A percentile compares a stretch with the other conserved stretches of the same genome.
Evolutionary conservation across 2,888 invertebrate species (phyloP).

Genomic region (Neoaliturus tenellus): DNA sequence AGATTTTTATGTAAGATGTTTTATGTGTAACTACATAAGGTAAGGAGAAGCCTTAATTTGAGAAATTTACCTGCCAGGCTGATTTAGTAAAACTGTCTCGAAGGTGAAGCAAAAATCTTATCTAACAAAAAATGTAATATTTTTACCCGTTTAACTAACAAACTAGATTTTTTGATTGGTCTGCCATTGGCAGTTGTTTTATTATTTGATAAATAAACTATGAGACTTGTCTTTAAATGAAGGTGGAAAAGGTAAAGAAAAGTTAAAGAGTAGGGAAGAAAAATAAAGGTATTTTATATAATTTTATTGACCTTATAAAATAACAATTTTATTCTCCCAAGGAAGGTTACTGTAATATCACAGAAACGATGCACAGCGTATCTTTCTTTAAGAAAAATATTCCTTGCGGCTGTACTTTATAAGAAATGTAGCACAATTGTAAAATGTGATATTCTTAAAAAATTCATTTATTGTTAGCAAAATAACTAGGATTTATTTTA

Average conservation of each 20-base stretch:
- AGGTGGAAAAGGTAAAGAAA: background rate
- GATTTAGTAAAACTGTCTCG: too few species aligned
- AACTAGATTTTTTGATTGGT: too few species aligned
- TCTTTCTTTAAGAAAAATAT: slow-evolving; percentile 49
- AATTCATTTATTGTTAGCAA: background rate
- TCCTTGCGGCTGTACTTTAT: slow-evolving; percentile 23
- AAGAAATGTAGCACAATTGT: slow-evolving; percentile 15
- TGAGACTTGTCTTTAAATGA: too few species aligned
- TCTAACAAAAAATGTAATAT: too few species aligned
- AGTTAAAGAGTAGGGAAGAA: background rate
- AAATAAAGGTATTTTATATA: slow-evolving; percentile 7
- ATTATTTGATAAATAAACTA: too few species aligned
- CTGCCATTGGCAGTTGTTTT: too few species aligned
- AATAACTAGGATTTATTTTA: background rate
- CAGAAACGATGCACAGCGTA: slow-evolving; percentile 62
- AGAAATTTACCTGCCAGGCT: too few species aligned
- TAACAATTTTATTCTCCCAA: slow-evolving; percentile 25
- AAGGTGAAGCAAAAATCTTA: too few species aligned
- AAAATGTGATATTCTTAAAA: slow-evolving; percentile 16
- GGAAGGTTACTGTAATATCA: slow-evolving; percentile 61
- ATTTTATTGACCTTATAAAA: slow-evolving; percentile 44
- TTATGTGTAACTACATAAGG: too few species aligned
- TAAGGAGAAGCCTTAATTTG: too few species aligned
- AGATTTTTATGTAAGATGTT: too few species aligned
- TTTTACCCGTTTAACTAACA: too few species aligned